Evolutionary conservation across 2,113 vertebrate genomes (phyloP), one percentile per base, ranked within the genome.

Genomic region (Dipodomys spectabilis): DNA sequence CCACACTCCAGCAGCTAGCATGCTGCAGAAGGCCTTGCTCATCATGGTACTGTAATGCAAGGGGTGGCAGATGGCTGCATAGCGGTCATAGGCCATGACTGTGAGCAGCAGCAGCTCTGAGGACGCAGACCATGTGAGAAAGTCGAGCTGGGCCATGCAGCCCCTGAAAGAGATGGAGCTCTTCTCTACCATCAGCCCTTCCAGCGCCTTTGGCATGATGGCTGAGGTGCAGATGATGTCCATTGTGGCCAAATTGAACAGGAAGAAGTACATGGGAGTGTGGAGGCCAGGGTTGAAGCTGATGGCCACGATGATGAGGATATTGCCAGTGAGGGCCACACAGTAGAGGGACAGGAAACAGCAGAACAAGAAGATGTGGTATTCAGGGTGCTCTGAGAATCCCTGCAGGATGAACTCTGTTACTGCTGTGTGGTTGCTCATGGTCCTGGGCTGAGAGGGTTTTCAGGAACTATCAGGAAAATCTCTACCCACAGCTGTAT

Each of bases 121-220:
- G 23, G 96, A 95, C 4, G 88, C 92, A 32, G 96, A 32, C 95
- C 94, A 95, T 0, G 83, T 96, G 73, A 97, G 96, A 81, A 96
- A 97, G 68, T 88, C 97, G 39, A 97, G 93, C 82, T 97, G 95
- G 19, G 94, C 65, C 82, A 96, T 96, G 88, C 97, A 97, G 64
- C 96, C 96, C 6, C 44, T 57, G 0, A 64, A 97, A 28, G 97
- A 97, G 75, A 96, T 95, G 44, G 39, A 25, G 57, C 6, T 91
- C 49, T 60, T 53, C 39, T 89, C 79, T 44, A 67, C 91, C n/a
- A 93, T 1, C 53, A 96, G 84, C 23, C 90, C 80, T 2, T 30
- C 44, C 35, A 96, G 72, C 0, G 86, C 82, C 90, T 96, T 97
- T 22, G 96, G 95, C 62, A 96, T 73, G 67, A 97, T 16, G 1